phyloP scores from a whole-genome alignment of 2,113 vertebrate species.

The Chunga burmeisteri region DNA sequence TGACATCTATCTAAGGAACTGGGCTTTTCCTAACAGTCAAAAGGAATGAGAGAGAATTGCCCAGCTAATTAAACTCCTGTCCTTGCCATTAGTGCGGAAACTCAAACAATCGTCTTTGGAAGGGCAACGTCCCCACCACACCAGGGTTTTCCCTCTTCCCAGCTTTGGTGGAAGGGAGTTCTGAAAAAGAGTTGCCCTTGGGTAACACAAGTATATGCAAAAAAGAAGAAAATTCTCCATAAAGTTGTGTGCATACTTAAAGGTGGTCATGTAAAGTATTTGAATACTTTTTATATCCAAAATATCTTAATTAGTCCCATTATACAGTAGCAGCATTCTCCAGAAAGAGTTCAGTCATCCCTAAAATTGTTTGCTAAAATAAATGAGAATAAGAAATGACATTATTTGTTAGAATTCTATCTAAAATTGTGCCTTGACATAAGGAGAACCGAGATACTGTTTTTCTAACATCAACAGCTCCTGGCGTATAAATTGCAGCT shows the following conservation, averaged over 20 bases:
- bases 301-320: neutral
- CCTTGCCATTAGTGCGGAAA: neutral
- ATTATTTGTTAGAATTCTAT: neutral
- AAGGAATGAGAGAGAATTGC: neutral
- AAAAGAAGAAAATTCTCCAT: neutral
- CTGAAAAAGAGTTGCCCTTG: neutral
- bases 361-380: slow-evolving; percentile 16
- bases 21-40: neutral
- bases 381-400: neutral
- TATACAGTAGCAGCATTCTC: neutral
- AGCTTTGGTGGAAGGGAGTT: no score
- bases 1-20: neutral
- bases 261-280: neutral
- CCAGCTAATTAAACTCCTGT: neutral
- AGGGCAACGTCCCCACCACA: neutral
- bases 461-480: neutral
- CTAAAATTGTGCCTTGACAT: neutral
- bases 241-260: rapidly evolving
- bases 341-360: neutral
- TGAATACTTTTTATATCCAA: neutral
- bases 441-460: neutral
- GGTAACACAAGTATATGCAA: rapidly evolving
- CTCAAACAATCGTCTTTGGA: neutral
- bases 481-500: neutral
- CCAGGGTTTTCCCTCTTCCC: neutral